Percentiles rank a stretch among this genome's conserved stretches.
These are phyloP conservation scores for Eumacrocentrus americanus DNA, from an alignment of 2,888 invertebrate genomes.

Conservation along the genomic window DNA sequence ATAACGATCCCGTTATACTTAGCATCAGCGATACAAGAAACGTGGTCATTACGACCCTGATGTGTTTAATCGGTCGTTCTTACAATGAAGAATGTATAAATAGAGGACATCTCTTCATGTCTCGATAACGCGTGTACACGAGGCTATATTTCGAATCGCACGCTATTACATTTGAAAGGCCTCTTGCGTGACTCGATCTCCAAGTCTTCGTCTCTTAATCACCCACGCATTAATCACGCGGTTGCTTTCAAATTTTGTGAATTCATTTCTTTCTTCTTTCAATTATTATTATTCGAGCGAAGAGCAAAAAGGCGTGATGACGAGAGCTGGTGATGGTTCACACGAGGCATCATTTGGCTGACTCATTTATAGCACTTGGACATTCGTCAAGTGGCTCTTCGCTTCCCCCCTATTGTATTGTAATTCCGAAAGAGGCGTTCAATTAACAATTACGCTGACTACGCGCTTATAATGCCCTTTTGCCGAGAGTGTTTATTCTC, in stretches of 20 bases:
- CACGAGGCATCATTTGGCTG: constrained; percentile 25
- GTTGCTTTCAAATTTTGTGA: constrained; percentile 4
- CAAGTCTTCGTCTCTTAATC: constrained; percentile 17
- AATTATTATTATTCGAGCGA: neutral
- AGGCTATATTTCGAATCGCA: neutral
- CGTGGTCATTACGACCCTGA: constrained; percentile 8
- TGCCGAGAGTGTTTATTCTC: neutral
- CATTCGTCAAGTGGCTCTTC: constrained; percentile 47
- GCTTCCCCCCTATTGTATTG: constrained; percentile 52
- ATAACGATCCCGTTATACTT: constrained; percentile 13
- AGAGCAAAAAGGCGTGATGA: neutral
- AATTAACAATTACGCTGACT: constrained; percentile 44
- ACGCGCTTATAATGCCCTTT: constrained; percentile 13
- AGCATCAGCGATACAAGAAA: constrained; percentile 10
- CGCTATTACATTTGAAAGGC: constrained; percentile 25
- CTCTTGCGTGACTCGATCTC: constrained; percentile 19
- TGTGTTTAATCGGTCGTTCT: constrained; percentile 22
- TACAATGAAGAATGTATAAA: neutral
- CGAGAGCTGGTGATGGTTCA: constrained; percentile 22
- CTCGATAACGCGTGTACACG: neutral
- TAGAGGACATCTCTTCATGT: neutral
- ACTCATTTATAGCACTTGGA: constrained; percentile 33
- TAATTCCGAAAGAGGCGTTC: constrained; percentile 50
- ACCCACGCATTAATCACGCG: constrained; percentile 23
- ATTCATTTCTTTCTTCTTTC: neutral